phyloP scores from a whole-genome alignment of 1,140 invertebrate species.

The Orchestia grillus region DNA sequence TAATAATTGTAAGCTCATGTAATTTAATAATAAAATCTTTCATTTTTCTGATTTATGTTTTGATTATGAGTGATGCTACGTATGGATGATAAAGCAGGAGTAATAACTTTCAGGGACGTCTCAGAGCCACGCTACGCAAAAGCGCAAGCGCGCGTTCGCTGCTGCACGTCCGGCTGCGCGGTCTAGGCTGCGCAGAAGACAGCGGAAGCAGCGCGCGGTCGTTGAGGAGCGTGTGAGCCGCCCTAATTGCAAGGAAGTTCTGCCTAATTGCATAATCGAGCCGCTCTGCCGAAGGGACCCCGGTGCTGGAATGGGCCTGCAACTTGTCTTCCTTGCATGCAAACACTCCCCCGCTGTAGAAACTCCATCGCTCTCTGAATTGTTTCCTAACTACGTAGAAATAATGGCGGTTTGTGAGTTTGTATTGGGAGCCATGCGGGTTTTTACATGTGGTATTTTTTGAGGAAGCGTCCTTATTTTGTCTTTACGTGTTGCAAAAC shows the following conservation, averaged over 20 bases:
- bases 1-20: too few relatives aligned
- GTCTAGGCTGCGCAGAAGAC: too few relatives aligned
- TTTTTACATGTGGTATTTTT: background rate
- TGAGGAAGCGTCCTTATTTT: background rate
- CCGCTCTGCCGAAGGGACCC: slow-evolving; percentile 10
- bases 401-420: background rate
- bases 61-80: background rate
- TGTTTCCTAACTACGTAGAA: background rate
- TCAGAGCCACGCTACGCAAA: background rate
- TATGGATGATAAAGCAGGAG: background rate
- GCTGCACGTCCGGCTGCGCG: background rate
- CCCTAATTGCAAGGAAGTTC: slow-evolving; percentile 34
- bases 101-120: background rate
- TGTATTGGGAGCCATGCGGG: background rate
- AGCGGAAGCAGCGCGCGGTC: background rate
- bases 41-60: background rate
- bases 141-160: background rate
- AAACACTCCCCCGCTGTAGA: background rate
- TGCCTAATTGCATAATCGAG: slow-evolving; percentile 38
- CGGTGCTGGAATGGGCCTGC: slow-evolving; percentile 6
- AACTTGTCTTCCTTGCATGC: background rate
- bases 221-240: slow-evolving; percentile 19
- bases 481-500: background rate
- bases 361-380: background rate
- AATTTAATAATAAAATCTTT: too few relatives aligned